phyloP scores from a whole-genome alignment of 2,113 vertebrate species.

The Formicarius rufipectus region DNA sequence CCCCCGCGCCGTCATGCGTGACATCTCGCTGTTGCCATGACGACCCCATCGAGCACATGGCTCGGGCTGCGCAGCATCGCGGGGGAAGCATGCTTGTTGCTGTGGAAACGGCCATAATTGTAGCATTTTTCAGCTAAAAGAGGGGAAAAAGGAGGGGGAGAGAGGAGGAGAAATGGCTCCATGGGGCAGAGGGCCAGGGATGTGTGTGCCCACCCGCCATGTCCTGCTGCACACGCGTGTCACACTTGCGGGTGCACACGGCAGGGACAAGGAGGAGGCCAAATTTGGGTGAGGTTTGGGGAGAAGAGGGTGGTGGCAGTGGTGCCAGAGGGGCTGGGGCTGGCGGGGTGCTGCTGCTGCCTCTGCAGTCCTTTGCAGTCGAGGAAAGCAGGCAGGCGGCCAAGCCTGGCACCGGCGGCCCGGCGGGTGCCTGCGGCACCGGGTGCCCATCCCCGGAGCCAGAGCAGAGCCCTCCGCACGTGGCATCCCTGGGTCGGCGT shows the following conservation, averaged over 20 bases:
- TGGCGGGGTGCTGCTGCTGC: neutral
- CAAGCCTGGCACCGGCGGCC: neutral
- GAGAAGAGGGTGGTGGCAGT: neutral
- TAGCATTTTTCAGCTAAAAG: slow-evolving; percentile 44
- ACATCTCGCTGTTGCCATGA: slow-evolving; percentile 73
- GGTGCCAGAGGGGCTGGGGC: neutral
- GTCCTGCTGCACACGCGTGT: neutral
- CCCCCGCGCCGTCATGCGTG: slow-evolving; percentile 45
- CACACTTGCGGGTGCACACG: accelerated
- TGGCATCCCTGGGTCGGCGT: accelerated
- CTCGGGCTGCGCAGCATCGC: slow-evolving; percentile 66
- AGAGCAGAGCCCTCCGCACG: accelerated
- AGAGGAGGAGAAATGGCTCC: neutral
- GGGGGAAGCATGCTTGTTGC: slow-evolving; percentile 74
- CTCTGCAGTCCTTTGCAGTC: slow-evolving; percentile 47
- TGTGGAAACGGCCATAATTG: slow-evolving; percentile 64
- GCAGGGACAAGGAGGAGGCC: neutral
- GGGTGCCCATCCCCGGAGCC: neutral
- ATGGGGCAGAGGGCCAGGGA: neutral
- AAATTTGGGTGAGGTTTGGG: neutral
- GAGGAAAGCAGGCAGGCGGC: neutral
- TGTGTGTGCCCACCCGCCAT: accelerated
- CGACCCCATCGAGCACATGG: slow-evolving; percentile 73
- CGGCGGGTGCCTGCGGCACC: neutral
- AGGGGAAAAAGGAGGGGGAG: slow-evolving; percentile 3